phyloP scores from a whole-genome alignment of 2,797 vertebrate species.

The Ataeniobius toweri region DNA sequence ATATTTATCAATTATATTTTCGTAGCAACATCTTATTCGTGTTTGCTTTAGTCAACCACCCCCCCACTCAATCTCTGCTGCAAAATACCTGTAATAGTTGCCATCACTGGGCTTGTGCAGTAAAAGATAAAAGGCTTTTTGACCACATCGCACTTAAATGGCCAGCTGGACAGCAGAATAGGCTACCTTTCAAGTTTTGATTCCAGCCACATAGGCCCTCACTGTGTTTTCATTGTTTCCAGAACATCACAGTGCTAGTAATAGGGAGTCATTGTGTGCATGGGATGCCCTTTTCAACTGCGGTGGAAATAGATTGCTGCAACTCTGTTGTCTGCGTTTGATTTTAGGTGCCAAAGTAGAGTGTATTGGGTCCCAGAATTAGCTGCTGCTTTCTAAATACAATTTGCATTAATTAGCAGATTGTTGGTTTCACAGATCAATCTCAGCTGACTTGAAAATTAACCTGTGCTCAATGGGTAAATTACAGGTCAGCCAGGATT shows the following conservation, averaged over 20 bases:
- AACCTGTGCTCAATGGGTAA: conserved; percentile 10
- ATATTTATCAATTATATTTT: conserved; percentile 14
- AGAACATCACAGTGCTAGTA: conserved; percentile 62
- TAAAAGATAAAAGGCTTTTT: conserved; percentile 48
- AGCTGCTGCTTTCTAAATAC: conserved; percentile 49
- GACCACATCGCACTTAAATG: conserved; percentile 58
- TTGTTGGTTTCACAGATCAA: conserved; percentile 39
- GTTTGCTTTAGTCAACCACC: conserved; percentile 15
- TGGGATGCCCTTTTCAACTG: conserved; percentile 66
- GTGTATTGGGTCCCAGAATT: conserved; percentile 34
- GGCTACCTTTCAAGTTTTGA: conserved; percentile 65
- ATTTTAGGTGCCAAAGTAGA: conserved; percentile 31
- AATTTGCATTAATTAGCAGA: conserved; percentile 52
- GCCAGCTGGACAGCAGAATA: conserved; percentile 58
- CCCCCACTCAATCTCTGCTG: conserved; percentile 3
- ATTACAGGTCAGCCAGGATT: conserved; percentile 26
- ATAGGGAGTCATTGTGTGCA: conserved; percentile 71
- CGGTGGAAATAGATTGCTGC: conserved; percentile 65
- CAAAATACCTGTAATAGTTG: conserved; percentile 39
- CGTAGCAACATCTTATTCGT: conserved; percentile 20
- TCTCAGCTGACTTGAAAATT: conserved; percentile 17
- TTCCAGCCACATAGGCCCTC: conserved; percentile 52
- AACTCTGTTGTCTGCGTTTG: conserved; percentile 40
- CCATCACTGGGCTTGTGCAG: conserved; percentile 24
- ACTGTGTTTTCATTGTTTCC: conserved; percentile 71